Evolutionary conservation across 2,113 vertebrate genomes (phyloP).

Genomic region (Aptenodytes forsteri): DNA sequence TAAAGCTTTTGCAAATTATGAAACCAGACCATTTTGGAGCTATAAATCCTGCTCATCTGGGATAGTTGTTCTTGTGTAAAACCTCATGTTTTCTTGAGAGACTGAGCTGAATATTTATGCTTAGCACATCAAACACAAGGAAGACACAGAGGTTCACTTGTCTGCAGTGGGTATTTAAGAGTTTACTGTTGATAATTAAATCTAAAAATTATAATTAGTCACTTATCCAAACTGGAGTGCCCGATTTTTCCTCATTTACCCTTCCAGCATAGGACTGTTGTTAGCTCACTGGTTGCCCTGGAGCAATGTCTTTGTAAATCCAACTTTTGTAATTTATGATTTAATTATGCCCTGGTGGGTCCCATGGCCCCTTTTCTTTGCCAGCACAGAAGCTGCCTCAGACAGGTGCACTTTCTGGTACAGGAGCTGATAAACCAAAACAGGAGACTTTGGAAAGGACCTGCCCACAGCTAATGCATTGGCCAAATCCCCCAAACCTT

Average conservation of each 20-base stretch:
- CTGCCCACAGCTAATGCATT: rapidly evolving
- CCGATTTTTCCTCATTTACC: background rate
- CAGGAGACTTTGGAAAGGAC: background rate
- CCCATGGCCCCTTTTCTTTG: background rate
- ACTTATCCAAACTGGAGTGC: background rate
- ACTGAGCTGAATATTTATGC: conserved; percentile 56
- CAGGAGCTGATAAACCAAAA: background rate
- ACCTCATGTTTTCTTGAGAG: conserved; percentile 63
- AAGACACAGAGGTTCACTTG: background rate
- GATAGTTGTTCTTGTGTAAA: conserved; percentile 62
- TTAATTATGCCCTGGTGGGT: background rate
- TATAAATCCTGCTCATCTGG: conserved; percentile 62
- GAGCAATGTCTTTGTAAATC: background rate
- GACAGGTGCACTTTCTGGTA: too few species aligned
- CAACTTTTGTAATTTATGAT: background rate
- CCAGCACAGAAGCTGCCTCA: background rate
- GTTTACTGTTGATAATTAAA: conserved; percentile 19
- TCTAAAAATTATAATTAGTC: conserved; percentile 10
- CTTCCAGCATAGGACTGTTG: background rate
- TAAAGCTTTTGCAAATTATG: conserved; percentile 65
- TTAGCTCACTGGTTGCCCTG: background rate
- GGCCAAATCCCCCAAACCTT: rapidly evolving
- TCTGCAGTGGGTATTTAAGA: conserved; percentile 22
- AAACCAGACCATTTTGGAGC: conserved; percentile 54
- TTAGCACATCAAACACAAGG: conserved; percentile 43